Evolutionary conservation across 2,888 invertebrate species (phyloP).

Genomic region (Sinodicranocentrus sp.): DNA sequence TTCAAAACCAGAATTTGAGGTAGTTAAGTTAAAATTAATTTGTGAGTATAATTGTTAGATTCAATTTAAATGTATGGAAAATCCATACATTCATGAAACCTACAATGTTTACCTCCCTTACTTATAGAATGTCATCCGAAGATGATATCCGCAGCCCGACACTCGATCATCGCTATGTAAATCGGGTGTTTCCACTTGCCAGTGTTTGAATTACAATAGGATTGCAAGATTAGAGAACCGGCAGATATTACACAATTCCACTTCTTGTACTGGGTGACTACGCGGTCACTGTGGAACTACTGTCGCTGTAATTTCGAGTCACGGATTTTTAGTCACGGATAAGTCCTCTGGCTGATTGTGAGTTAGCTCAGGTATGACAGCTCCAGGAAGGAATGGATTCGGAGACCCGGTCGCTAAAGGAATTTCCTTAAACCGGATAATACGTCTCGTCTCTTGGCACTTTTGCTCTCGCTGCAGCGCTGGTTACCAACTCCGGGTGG

Average conservation of each 20-base stretch:
- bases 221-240: slow-evolving; percentile 57
- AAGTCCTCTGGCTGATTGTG: slow-evolving; percentile 96
- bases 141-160: slow-evolving; percentile 59
- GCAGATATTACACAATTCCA: too few relatives aligned
- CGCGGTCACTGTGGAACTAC: slow-evolving; percentile 74
- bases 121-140: slow-evolving; percentile 48
- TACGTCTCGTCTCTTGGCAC: slow-evolving; percentile 80
- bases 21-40: slow-evolving; percentile 26
- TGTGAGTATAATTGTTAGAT: not conserved
- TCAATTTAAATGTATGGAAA: not conserved
- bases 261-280: slow-evolving; percentile 73
- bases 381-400: slow-evolving; percentile 40
- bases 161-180: slow-evolving; percentile 75
- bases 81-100: too few relatives aligned
- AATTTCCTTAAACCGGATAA: slow-evolving; percentile 79
- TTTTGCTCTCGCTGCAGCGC: slow-evolving; percentile 78
- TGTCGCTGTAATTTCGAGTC: slow-evolving; percentile 71
- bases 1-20: slow-evolving; percentile 31
- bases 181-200: slow-evolving; percentile 72
- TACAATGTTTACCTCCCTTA: not conserved
- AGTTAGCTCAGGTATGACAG: slow-evolving; percentile 85
- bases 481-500: slow-evolving; percentile 68
- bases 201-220: slow-evolving; percentile 71
- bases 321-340: slow-evolving; percentile 81
- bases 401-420: slow-evolving; percentile 46